Evolutionary conservation across 2,113 vertebrate species (phyloP).

Genomic region (Vombatus ursinus): DNA sequence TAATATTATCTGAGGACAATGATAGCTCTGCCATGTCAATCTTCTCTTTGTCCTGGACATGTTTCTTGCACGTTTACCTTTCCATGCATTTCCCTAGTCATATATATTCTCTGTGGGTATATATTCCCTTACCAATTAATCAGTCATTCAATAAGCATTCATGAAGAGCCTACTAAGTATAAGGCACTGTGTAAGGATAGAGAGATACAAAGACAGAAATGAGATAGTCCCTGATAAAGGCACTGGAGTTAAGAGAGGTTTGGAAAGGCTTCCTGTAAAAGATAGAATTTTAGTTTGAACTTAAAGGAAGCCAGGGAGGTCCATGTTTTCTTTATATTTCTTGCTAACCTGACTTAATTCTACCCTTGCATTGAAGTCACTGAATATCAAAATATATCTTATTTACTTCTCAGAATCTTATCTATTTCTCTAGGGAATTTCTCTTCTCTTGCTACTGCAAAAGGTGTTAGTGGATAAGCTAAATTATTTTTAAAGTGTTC

Average conservation of each 20-base stretch:
- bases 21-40: not conserved
- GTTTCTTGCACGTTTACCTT: not conserved
- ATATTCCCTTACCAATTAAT: no score
- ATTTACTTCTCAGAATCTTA: not conserved
- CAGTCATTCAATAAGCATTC: no score
- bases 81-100: not conserved
- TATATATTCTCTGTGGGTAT: no score
- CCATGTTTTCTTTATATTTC: no score
- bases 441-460: not conserved
- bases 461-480: not conserved
- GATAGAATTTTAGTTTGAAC: no score
- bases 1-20: not conserved
- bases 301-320: no score
- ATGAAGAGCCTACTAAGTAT: no score
- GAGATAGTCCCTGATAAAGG: no score
- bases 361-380: not conserved
- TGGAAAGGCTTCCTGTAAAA: no score
- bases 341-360: not conserved
- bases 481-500: not conserved
- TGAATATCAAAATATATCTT: not conserved
- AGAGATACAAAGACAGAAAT: no score
- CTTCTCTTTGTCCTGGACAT: not conserved
- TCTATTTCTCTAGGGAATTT: not conserved
- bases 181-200: no score
- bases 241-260: no score